Evolutionary conservation across 1,140 invertebrate species (phyloP), one percentile per base, ranked within the genome.

Genomic region (Portunus trituberculatus): DNA sequence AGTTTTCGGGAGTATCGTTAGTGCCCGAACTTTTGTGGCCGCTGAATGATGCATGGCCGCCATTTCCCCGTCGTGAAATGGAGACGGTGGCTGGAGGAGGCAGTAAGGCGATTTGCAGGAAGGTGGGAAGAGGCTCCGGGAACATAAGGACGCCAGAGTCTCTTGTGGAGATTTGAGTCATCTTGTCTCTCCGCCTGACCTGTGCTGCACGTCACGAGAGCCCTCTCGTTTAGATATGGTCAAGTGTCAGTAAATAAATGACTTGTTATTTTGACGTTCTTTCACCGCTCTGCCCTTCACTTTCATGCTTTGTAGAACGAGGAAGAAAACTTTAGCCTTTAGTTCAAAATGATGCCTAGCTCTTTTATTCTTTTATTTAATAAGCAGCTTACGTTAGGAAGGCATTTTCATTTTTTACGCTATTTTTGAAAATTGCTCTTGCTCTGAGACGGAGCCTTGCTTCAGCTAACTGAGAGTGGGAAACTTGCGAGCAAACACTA

Each of bases 1-100:
- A 76, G 67, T 76, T 76, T 76, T 76, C 67, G 67, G 67, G 67
- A 76, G 67, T 76, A 76, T n/a, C 67, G 67, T 76, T 76, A 76
- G 67, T 76, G 67, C 20, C 20, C 67, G 20, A 76, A 76, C 67
- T 76, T 76, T 76, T 76, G 67, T n/a, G 67, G 20, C 67, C 67
- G 67, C 20, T 76, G 67, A 76, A 76, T 76, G 67, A 76, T 76
- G 67, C 67, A 76, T 76, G 20, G 67, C 20, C 67, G 67, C 67
- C n/a, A 76, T 76, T 76, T 76, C 67, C 67, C 67, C 16, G 67
- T n/a, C 67, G 67, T 76, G 67, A 76, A 76, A 76, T 76, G 67
- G 67, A 76, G 67, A 76, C 67, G 67, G 20, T 25, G 67, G 67
- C 67, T 76, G 67, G n/a, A 76, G 25, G 67, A 76, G 67, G 67